A percentile compares a stretch with the other conserved stretches of the same genome.
phyloP scores from a whole-genome alignment of 2,797 vertebrate species.

The Halcyon chelicuti region DNA sequence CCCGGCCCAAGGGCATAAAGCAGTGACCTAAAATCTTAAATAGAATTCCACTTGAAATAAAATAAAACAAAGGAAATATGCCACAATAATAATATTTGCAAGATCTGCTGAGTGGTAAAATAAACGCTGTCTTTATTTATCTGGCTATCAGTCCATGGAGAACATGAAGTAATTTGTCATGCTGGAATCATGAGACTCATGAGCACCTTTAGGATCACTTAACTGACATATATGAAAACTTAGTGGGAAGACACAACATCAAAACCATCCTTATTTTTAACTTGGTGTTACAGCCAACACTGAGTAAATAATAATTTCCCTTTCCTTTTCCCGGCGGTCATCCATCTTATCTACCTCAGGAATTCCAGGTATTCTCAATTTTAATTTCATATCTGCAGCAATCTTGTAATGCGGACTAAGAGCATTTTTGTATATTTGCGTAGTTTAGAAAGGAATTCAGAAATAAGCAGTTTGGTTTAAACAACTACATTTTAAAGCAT shows the following conservation, averaged over 20 bases:
- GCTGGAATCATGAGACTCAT: neutral
- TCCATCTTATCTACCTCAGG: neutral
- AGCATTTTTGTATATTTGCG: neutral
- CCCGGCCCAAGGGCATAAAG: constrained; percentile 38
- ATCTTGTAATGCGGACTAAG: neutral
- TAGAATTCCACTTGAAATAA: constrained; percentile 69
- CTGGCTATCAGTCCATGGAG: constrained; percentile 13
- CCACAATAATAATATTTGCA: constrained; percentile 69
- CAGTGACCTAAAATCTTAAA: constrained; percentile 64
- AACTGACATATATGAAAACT: neutral
- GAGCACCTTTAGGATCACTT: neutral
- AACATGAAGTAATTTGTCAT: constrained; percentile 7
- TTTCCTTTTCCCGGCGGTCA: neutral
- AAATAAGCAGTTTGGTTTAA: neutral
- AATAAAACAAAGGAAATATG: constrained; percentile 69
- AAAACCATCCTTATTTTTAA: neutral
- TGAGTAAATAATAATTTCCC: neutral
- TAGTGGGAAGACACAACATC: neutral
- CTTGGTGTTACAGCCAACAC: neutral
- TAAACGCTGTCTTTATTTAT: constrained; percentile 51
- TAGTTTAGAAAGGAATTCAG: neutral
- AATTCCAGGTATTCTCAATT: constrained; percentile 3
- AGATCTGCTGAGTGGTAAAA: constrained; percentile 72
- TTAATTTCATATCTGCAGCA: neutral
- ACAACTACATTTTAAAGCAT: neutral